Conservation (phyloP, 2,113 vertebrate species). For the Mustela nigripes region DNA sequence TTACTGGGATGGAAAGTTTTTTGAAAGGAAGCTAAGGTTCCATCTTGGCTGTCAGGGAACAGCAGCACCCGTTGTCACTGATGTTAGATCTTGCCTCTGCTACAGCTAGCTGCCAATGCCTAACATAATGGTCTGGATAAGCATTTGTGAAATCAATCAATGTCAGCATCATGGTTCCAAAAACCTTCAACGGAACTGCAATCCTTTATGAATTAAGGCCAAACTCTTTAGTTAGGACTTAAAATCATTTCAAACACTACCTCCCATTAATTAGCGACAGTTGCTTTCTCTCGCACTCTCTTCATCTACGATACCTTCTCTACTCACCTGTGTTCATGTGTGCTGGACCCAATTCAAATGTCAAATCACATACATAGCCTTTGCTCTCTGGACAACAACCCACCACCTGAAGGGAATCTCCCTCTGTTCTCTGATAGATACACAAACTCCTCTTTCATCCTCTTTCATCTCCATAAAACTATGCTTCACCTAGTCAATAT, state of each 20-base stretch:
- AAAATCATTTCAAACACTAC: not conserved
- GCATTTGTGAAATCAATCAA: not conserved
- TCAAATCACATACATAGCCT: not conserved
- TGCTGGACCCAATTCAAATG: not conserved
- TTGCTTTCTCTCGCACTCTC: not conserved
- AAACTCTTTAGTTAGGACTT: not conserved
- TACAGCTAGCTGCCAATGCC: not conserved
- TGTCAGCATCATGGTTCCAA: not conserved
- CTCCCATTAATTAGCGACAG: not conserved
- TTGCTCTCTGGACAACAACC: not conserved
- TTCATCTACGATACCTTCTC: not conserved
- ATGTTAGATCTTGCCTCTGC: not conserved
- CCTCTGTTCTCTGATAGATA: not conserved
- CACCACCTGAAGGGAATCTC: not conserved
- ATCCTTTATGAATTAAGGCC: not conserved
- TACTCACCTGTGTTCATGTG: not conserved
- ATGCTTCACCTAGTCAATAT: not conserved
- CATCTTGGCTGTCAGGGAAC: not conserved
- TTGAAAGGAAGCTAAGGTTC: not conserved
- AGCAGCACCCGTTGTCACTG: not conserved
- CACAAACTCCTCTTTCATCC: not conserved
- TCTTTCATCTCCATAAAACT: not conserved
- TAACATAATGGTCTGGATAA: rapidly evolving
- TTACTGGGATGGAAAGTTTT: not conserved
- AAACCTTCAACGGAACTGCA: not conserved